Evolutionary conservation across 2,888 invertebrate genomes (phyloP).

Genomic region (Mamestra brassicae): DNA sequence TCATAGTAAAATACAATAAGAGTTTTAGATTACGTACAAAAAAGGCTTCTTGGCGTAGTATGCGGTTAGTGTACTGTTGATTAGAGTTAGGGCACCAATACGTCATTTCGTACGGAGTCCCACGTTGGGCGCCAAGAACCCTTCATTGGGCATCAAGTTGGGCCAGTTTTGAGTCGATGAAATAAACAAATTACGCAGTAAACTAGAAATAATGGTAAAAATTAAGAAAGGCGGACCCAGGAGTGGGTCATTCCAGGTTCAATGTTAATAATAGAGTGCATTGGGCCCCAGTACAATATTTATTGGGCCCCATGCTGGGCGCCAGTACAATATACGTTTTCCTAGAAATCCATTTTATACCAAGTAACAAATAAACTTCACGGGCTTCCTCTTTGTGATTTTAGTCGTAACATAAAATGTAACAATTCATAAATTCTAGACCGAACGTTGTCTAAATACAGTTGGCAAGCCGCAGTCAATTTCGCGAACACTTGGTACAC

Average conservation of each 20-base stretch:
- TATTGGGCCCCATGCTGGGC: neutral
- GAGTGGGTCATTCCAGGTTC: too few species aligned
- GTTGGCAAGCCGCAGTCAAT: conserved; percentile 70
- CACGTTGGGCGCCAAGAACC: neutral
- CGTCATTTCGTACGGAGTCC: too few species aligned
- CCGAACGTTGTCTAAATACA: conserved; percentile 58
- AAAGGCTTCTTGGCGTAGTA: too few species aligned
- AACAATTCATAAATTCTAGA: conserved; percentile 36
- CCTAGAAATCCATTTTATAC: neutral
- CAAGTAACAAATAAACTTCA: neutral
- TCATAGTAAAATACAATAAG: too few species aligned
- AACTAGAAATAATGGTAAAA: too few species aligned
- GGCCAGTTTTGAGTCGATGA: too few species aligned
- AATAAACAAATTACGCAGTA: too few species aligned
- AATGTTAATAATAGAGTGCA: neutral
- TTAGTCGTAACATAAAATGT: neutral
- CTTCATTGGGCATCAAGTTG: too few species aligned
- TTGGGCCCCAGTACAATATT: neutral
- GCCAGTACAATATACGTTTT: neutral
- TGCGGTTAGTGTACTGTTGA: too few species aligned
- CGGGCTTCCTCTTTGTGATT: neutral
- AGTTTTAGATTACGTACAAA: too few species aligned
- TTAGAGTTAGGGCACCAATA: too few species aligned
- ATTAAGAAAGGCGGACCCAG: too few species aligned
- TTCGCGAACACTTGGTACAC: conserved; percentile 70